Percentiles rank a stretch among this genome's conserved stretches.
These are phyloP conservation scores for Cephalopholis sonnerati DNA, from an alignment of 2,113 vertebrate genomes.

Conservation along the genomic window DNA sequence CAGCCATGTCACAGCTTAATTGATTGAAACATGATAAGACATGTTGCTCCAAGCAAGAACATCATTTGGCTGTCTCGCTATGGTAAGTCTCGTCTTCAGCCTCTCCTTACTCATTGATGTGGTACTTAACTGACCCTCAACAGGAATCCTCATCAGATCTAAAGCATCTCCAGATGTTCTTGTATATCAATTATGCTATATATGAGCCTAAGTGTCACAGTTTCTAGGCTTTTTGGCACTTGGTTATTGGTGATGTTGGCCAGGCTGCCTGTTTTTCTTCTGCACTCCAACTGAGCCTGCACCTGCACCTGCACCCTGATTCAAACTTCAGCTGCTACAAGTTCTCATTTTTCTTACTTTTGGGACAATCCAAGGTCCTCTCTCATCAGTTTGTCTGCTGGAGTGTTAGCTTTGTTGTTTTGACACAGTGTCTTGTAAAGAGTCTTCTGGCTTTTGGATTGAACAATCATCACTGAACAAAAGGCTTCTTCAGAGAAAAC, in stretches of 20 bases:
- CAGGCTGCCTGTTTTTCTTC: constrained; percentile 7
- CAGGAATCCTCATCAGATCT: constrained; percentile 23
- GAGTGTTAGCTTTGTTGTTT: background rate
- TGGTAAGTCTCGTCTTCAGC: constrained; percentile 6
- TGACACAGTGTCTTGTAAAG: background rate
- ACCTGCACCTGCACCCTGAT: constrained; percentile 26
- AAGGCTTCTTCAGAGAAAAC: background rate
- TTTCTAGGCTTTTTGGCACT: constrained; percentile 18
- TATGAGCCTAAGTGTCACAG: constrained; percentile 26
- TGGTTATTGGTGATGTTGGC: constrained; percentile 28
- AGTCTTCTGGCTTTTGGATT: background rate
- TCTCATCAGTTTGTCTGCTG: background rate
- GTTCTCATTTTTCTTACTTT: background rate
- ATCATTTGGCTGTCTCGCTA: constrained; percentile 18
- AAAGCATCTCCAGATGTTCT: constrained; percentile 48
- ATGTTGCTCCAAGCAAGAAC: constrained; percentile 5
- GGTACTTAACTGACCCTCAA: constrained; percentile 28
- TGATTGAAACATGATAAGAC: constrained; percentile 18
- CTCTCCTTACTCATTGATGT: constrained; percentile 8
- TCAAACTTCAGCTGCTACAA: background rate
- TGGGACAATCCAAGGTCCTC: background rate
- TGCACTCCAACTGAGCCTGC: background rate
- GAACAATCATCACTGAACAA: background rate
- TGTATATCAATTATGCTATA: constrained; percentile 26
- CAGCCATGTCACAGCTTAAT: constrained; percentile 29